Conservation (phyloP, 2,888 invertebrate genomes). For the Alcis repandata region DNA sequence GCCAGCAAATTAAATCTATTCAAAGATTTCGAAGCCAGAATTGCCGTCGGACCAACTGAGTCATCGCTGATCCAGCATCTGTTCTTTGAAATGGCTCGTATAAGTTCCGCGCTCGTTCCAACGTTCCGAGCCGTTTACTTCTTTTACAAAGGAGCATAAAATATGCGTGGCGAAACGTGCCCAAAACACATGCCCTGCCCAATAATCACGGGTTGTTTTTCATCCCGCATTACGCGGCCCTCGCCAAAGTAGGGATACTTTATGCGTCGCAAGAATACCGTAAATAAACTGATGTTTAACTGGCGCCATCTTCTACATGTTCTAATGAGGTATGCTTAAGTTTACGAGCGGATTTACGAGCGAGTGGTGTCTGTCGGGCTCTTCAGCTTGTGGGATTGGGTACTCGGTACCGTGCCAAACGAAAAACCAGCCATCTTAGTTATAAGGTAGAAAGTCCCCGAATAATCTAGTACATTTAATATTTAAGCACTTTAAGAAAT, state of each 20-base stretch:
- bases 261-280: slow-evolving; percentile 42
- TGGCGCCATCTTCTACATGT: slow-evolving; percentile 64
- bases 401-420: slow-evolving; percentile 3
- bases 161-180: slow-evolving; percentile 45
- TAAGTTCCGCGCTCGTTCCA: slow-evolving; percentile 32
- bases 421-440: slow-evolving; percentile 7
- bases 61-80: slow-evolving; percentile 44
- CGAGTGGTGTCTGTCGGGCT: slow-evolving; percentile 50
- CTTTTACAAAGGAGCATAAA: slow-evolving; percentile 45
- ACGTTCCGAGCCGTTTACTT: slow-evolving; percentile 39
- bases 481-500: neutral
- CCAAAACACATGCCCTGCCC: slow-evolving; percentile 48
- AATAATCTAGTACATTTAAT: neutral
- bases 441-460: neutral
- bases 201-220: slow-evolving; percentile 50
- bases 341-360: slow-evolving; percentile 70
- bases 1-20: slow-evolving; percentile 47
- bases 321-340: slow-evolving; percentile 66
- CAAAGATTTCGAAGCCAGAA: slow-evolving; percentile 37
- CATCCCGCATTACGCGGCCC: slow-evolving; percentile 47
- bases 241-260: slow-evolving; percentile 39
- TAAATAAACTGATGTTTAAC: slow-evolving; percentile 54
- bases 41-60: slow-evolving; percentile 38
- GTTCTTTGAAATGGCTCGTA: slow-evolving; percentile 33
- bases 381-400: slow-evolving; percentile 34